Percentiles rank a stretch among this genome's conserved stretches.
These are phyloP conservation scores for Mactromeris polynyma DNA, from an alignment of 2,888 invertebrate species.

Conservation along the genomic window DNA sequence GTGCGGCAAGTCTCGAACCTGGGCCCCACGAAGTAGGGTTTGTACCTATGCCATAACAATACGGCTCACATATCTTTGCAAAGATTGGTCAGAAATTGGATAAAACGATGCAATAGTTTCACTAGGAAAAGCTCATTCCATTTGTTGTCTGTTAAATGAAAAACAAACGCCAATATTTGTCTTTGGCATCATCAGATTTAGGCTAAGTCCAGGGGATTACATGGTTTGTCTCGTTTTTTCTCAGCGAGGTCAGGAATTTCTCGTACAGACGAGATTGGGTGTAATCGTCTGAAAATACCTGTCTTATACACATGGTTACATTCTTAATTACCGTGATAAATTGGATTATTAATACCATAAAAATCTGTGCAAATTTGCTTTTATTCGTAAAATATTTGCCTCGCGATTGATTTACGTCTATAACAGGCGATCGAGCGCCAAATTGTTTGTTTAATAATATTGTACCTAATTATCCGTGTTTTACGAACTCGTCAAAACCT, in stretches of 20 bases:
- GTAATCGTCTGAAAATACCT: conserved; percentile 33
- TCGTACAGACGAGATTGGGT: neutral
- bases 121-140: neutral
- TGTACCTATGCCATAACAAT: no score
- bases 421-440: conserved; percentile 16
- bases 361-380: conserved; percentile 42
- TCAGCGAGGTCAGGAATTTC: neutral
- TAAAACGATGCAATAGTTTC: neutral
- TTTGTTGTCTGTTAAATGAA: neutral
- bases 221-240: neutral
- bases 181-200: neutral
- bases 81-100: neutral
- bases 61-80: no score
- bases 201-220: neutral
- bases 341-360: conserved; percentile 43
- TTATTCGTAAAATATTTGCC: conserved; percentile 29
- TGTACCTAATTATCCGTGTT: conserved; percentile 17
- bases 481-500: conserved; percentile 1
- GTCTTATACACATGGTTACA: conserved; percentile 35
- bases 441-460: conserved; percentile 43
- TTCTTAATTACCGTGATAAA: conserved; percentile 39
- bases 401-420: conserved; percentile 25
- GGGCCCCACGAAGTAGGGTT: no score
- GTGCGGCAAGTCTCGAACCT: no score
- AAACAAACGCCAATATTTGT: neutral